Base-by-base conservation (phyloP, 2,888 invertebrate species). In the Hyposoter dolosus region DNA sequence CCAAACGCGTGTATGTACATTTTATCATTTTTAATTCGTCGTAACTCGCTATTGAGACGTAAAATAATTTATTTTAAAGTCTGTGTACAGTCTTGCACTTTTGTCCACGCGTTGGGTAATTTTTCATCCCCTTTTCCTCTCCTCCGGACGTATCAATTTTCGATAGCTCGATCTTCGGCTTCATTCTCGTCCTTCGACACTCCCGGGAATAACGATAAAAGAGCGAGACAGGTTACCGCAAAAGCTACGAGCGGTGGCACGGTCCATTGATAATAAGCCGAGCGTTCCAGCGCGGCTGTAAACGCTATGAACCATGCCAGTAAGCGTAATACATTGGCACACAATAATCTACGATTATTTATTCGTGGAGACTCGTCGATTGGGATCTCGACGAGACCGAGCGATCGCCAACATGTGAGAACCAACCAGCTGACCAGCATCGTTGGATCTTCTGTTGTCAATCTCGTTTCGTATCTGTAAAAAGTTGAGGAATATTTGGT, bases 221-320 rank as follows among this genome's bases (percentile, higher is more conserved):
- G n/a, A 7, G 84, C 84, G n/a, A 88, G 76, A 40, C 74, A 83
- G 47, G 83, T 78, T 28, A 91, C 65, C 12, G 88, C 82, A 47
- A 87, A 45, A 9, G 93, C 91, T 10, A 92, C 86, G 47, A 90
- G 75, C 3, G 93, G 93, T 74, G 94, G 92, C 80, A 94, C 91
- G 80, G 85, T 91, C 91, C 92, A 93, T 68, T 93, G 92, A 88
- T 93, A 92, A 86, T 92, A 90, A 3, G 89, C 86, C n/a, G 92
- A 89, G 66, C 87, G 88, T 35, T 90, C 88, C 5, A 90, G 84
- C 45, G 91, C 90, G 60, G 93, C 88, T 72, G 90, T 90, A 40
- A 88, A 90, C 56, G 93, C 87, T 35, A 92, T 83, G 35, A 91
- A 40, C 92, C 91, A 93, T 66, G 93, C 92, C 76, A 90, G 71